phyloP scores from a whole-genome alignment of 1,140 invertebrate genomes.

The Lepidurus apus region DNA sequence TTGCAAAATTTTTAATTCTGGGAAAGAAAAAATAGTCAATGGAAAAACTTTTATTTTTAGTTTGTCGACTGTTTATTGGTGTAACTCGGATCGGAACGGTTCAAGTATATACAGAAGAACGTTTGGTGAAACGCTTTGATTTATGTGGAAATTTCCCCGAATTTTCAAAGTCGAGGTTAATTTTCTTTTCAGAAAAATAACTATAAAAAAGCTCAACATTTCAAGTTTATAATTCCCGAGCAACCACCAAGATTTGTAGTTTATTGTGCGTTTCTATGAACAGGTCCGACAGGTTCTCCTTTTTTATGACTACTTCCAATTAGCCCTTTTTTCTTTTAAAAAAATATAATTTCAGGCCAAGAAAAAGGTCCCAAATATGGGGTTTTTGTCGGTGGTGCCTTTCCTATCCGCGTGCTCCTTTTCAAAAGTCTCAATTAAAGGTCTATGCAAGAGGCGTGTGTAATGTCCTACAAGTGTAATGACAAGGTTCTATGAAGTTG shows the following conservation, averaged over 20 bases:
- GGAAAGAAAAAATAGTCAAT: too few species aligned
- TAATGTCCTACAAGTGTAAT: not conserved
- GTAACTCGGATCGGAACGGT: too few species aligned
- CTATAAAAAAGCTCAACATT: not conserved
- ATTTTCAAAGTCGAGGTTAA: too few species aligned
- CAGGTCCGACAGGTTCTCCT: slow-evolving; percentile 2
- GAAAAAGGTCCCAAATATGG: not conserved
- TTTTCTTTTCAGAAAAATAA: too few species aligned
- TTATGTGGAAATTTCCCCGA: too few species aligned
- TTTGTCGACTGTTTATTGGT: too few species aligned
- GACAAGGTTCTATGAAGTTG: not conserved
- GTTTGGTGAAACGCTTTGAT: too few species aligned
- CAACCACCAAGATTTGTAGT: not conserved
- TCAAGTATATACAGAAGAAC: too few species aligned
- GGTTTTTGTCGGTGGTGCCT: not conserved
- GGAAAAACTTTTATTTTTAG: too few species aligned
- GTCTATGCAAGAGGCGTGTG: not conserved
- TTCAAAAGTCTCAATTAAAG: not conserved
- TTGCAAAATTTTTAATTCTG: too few species aligned
- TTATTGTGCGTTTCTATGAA: not conserved
- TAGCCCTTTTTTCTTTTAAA: not conserved
- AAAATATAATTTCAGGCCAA: not conserved
- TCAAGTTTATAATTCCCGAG: not conserved
- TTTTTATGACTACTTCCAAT: slow-evolving; percentile 19
- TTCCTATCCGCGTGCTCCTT: not conserved